Conservation (phyloP, 2,113 vertebrate species). For the Chaetodon trifascialis region DNA sequence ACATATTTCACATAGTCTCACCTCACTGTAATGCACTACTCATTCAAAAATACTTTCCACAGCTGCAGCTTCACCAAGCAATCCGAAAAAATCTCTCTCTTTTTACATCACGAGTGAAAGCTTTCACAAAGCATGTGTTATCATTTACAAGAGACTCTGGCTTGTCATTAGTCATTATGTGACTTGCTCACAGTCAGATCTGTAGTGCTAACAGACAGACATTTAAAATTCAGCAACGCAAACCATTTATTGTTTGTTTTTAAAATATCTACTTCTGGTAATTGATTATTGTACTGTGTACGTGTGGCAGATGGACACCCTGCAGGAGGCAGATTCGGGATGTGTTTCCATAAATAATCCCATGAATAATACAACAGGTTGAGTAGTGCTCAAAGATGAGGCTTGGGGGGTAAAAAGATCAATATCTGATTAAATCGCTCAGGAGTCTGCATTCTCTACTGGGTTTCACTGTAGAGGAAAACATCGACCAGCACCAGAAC, state of each 20-base stretch:
- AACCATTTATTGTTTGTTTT: not conserved
- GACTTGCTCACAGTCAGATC: not conserved
- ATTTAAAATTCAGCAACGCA: not conserved
- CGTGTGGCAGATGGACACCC: conserved; percentile 16
- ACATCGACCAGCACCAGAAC: conserved; percentile 1
- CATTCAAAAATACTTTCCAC: not conserved
- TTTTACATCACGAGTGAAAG: not conserved
- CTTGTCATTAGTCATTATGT: conserved; percentile 1
- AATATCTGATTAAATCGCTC: conserved; percentile 70
- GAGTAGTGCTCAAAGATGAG: conserved; percentile 51
- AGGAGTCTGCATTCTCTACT: conserved; percentile 28
- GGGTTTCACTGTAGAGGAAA: conserved; percentile 7
- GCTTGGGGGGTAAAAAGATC: conserved; percentile 64
- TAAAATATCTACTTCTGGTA: not conserved
- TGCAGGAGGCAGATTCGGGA: conserved; percentile 11
- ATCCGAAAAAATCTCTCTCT: not conserved
- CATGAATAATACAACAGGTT: conserved; percentile 69
- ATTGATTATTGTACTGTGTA: not conserved
- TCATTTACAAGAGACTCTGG: not conserved
- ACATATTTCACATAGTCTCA: not conserved
- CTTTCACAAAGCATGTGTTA: not conserved
- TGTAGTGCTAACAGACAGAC: not conserved
- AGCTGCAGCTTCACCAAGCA: not conserved
- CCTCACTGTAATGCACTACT: not conserved
- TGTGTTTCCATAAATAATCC: conserved; percentile 48